Evolutionary conservation across 2,797 vertebrate genomes (phyloP), one percentile per base, ranked within the genome.

Genomic region (Syndactyla subalaris): DNA sequence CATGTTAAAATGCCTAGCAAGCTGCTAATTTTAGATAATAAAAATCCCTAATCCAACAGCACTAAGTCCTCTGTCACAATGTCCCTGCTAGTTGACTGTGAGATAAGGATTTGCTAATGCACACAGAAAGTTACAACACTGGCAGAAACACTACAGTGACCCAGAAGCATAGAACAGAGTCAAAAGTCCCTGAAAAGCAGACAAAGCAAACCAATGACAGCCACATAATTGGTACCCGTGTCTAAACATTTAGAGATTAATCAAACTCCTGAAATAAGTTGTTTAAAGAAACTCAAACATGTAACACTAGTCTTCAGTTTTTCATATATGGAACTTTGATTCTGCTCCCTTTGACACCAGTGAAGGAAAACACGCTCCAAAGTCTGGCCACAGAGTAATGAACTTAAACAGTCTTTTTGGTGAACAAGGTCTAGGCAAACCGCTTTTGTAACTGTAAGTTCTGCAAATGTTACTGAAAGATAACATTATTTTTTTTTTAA

Each of bases 111-210:
- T 96, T 96, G 91, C 78, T 89, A 96, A 93, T 73, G 55, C 76
- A 97, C 89, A 97, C 85, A 94, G 65, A 92, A 93, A 85, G 92
- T 97, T 96, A 92, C 96, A 89, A 95, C 93, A 97, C 62, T 34
- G 32, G n/a, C 45, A 74, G 71, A 93, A 93, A 72, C 70, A 62
- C 84, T 54, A 65, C 68, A 83, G 81, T 80, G 87, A 93, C 89
- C 82, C 87, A 95, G 46, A 93, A 85, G 55, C 17, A 7, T 19
- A 67, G 39, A 91, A 81, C 73, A 62, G 26, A 93, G 83, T 96
- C 89, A 93, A 94, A 95, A 83, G 93, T 91, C 93, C 72, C 95
- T 97, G 79, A 95, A 96, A 92, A 96, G 91, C 85, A 95, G 91
- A 86, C n/a, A 23, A 65, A 79, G 63, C n/a, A 88, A 88, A 63